Evolutionary conservation across 2,113 vertebrate genomes (phyloP).

Genomic region (Nesoenas mayeri): DNA sequence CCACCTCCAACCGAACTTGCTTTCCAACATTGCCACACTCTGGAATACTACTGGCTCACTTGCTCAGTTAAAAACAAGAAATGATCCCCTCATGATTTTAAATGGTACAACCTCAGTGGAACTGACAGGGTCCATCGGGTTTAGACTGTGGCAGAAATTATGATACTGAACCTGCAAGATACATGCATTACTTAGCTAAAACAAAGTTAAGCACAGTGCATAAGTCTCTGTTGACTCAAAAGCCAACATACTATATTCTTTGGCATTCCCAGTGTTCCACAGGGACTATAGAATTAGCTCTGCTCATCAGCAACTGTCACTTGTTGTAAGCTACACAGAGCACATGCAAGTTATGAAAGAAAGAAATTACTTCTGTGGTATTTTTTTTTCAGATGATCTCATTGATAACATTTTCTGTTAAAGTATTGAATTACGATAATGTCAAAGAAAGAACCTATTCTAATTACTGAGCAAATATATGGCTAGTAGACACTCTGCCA

Average conservation of each 20-base stretch:
- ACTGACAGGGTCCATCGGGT: background rate
- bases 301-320: background rate
- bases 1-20: background rate
- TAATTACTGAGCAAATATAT: background rate
- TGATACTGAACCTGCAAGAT: background rate
- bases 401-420: background rate
- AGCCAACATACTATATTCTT: background rate
- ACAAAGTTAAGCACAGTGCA: background rate
- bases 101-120: background rate
- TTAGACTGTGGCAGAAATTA: background rate
- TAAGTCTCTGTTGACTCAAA: background rate
- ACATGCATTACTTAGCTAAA: background rate
- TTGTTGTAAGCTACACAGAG: background rate
- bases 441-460: background rate
- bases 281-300: background rate
- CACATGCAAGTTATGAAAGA: background rate
- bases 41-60: background rate
- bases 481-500: background rate
- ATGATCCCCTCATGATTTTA: background rate
- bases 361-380: background rate
- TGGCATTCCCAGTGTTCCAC: background rate
- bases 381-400: background rate
- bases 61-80: background rate
- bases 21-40: background rate
- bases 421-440: background rate